Conservation (phyloP, 2,113 vertebrate species). For the Ictalurus punctatus region DNA sequence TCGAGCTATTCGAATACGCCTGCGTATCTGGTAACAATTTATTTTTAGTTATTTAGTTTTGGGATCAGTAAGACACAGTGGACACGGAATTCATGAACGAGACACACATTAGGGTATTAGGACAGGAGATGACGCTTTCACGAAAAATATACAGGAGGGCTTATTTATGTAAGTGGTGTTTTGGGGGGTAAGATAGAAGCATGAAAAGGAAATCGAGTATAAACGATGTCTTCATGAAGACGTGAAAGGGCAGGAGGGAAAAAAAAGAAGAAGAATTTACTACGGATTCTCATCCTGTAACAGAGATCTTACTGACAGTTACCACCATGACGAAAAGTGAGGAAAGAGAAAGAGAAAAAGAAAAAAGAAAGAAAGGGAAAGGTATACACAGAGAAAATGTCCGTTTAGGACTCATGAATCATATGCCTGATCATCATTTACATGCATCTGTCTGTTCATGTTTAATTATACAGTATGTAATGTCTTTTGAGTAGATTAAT, state of each 20-base stretch:
- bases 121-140: slow-evolving; percentile 45
- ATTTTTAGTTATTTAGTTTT: slow-evolving; percentile 3
- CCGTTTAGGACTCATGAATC: neutral
- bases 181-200: slow-evolving; percentile 26
- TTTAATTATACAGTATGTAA: neutral
- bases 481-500: neutral
- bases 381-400: neutral
- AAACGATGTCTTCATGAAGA: slow-evolving; percentile 28
- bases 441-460: neutral
- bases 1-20: slow-evolving; percentile 2
- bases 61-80: slow-evolving; percentile 6
- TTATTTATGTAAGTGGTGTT: slow-evolving; percentile 53
- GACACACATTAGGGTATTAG: slow-evolving; percentile 43
- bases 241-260: neutral
- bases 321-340: neutral
- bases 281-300: slow-evolving; percentile 30
- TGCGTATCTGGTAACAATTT: slow-evolving; percentile 46
- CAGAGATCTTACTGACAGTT: slow-evolving; percentile 4
- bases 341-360: neutral
- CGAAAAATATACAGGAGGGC: slow-evolving; percentile 46
- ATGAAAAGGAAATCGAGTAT: slow-evolving; percentile 23
- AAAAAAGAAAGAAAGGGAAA: neutral
- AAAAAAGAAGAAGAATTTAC: slow-evolving; percentile 48
- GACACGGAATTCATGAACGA: slow-evolving; percentile 42
- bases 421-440: neutral